phyloP scores from a whole-genome alignment of 2,797 vertebrate genomes.

The Neoniphon sammara region DNA sequence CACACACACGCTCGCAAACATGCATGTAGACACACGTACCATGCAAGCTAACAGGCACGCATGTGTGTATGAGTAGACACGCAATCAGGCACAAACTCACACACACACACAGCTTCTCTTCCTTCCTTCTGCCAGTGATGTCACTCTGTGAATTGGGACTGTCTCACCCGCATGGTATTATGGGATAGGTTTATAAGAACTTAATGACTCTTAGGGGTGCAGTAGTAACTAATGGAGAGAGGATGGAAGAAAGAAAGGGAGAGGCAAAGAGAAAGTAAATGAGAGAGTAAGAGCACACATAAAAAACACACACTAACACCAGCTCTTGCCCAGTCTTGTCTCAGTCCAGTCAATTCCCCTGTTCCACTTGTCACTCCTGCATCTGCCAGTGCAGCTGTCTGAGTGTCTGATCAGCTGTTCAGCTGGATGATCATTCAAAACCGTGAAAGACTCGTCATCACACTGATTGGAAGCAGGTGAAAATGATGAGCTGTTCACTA shows the following conservation, averaged over 20 bases:
- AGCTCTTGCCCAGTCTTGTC: not conserved
- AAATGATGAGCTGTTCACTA: conserved; percentile 2
- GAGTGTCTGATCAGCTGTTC: conserved; percentile 15
- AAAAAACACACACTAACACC: conserved; percentile 13
- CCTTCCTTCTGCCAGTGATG: conserved; percentile 68
- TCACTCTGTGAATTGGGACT: conserved; percentile 76
- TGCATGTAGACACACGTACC: not conserved
- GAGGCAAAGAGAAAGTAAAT: not conserved
- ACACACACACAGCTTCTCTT: conserved; percentile 9
- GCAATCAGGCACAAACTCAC: conserved; percentile 15
- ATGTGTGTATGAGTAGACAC: not conserved
- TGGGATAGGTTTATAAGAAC: conserved; percentile 64
- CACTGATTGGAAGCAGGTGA: not conserved
- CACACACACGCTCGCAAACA: conserved; percentile 28
- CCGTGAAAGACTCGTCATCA: not conserved
- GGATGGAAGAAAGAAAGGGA: not conserved
- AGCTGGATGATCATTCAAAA: not conserved
- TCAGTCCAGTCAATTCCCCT: conserved; percentile 14
- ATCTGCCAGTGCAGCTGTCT: conserved; percentile 19
- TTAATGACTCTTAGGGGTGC: conserved; percentile 63
- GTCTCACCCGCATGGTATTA: conserved; percentile 64
- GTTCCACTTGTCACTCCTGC: conserved; percentile 4
- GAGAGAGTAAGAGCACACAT: conserved; percentile 3
- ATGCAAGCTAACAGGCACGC: not conserved
- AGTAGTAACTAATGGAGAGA: conserved; percentile 47